phyloP scores from a whole-genome alignment of 2,113 vertebrate species.

The Pelusios castaneus region DNA sequence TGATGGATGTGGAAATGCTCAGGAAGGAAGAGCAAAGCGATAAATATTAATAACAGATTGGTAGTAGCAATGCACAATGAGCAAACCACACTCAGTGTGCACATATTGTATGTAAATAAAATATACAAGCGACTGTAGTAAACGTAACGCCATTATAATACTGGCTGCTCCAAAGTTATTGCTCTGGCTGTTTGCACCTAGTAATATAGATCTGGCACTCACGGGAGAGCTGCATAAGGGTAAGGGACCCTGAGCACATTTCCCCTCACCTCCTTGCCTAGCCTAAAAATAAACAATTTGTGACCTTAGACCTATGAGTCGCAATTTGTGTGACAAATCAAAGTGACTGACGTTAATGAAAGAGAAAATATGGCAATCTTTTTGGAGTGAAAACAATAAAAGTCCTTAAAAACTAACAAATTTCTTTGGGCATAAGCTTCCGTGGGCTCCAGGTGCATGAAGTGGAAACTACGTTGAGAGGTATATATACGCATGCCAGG shows the following conservation, averaged over 20 bases:
- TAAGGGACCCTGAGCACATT: rapidly evolving
- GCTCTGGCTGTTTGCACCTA: background rate
- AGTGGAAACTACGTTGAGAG: no score
- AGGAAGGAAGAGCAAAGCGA: background rate
- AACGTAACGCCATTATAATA: background rate
- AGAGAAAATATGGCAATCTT: background rate
- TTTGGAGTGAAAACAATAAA: no score
- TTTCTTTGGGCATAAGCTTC: no score
- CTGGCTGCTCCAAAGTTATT: background rate
- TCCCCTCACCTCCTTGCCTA: background rate
- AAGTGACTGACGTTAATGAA: background rate
- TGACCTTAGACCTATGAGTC: background rate
- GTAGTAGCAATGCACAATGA: background rate
- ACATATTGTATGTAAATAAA: background rate
- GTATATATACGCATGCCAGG: no score
- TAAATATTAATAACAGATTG: background rate
- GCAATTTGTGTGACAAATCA: background rate
- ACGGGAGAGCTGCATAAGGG: background rate
- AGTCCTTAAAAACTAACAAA: no score
- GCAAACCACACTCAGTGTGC: background rate
- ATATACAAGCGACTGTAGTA: rapidly evolving
- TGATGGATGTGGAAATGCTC: background rate
- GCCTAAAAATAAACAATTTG: background rate
- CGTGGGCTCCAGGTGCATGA: no score
- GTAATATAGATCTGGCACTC: background rate